Evolutionary conservation across 2,888 invertebrate genomes (phyloP).

Genomic region (Busseola fusca): DNA sequence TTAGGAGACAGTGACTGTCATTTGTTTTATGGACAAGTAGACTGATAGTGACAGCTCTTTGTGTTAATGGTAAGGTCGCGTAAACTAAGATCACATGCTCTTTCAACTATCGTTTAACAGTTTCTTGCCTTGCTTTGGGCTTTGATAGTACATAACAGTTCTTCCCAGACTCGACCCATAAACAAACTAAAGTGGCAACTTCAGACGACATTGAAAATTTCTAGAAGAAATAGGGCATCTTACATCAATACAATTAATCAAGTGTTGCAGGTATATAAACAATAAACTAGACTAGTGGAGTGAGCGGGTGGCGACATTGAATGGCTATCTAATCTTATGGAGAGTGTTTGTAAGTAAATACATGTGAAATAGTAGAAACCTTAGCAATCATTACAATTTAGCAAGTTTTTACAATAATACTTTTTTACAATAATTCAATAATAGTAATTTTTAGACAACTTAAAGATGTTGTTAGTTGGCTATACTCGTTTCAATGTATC

Average conservation of each 20-base stretch:
- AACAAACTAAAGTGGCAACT: not conserved
- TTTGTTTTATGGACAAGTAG: not conserved
- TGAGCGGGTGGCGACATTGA: constrained; percentile 1
- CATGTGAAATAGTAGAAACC: not conserved
- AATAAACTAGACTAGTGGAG: constrained; percentile 13
- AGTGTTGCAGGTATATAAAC: constrained; percentile 11
- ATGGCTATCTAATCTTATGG: constrained; percentile 1
- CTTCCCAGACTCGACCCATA: not conserved
- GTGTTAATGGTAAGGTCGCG: not conserved
- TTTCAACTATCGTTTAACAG: not conserved
- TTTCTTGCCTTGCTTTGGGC: not conserved
- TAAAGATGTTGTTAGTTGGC: not conserved
- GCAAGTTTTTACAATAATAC: not conserved
- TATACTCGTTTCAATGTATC: not conserved
- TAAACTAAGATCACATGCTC: not conserved
- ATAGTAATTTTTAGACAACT: not conserved
- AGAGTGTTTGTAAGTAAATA: constrained; percentile 11
- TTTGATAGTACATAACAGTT: not conserved
- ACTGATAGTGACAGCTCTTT: not conserved
- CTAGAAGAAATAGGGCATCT: constrained; percentile 12
- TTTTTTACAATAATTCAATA: too few relatives aligned
- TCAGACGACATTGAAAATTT: not conserved
- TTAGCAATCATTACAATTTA: not conserved
- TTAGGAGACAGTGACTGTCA: not conserved
- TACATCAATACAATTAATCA: not conserved